phyloP scores from a whole-genome alignment of 2,113 vertebrate species.

The Pseudopipra pipra region DNA sequence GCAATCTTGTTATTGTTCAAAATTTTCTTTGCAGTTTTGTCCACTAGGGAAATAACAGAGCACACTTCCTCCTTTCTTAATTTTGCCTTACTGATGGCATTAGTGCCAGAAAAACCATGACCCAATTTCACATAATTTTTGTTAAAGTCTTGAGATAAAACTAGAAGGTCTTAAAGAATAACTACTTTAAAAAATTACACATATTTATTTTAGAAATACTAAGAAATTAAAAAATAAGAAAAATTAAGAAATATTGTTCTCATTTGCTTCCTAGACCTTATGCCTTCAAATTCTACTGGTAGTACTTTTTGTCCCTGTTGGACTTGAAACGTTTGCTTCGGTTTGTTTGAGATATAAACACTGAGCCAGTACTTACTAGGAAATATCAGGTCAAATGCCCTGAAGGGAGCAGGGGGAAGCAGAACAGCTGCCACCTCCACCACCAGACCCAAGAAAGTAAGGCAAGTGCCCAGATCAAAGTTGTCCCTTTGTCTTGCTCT shows the following conservation, averaged over 20 bases:
- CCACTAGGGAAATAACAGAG: not conserved
- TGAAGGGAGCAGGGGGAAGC: not conserved
- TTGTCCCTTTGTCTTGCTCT: not conserved
- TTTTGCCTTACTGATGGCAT: not conserved
- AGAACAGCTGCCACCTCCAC: not conserved
- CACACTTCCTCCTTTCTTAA: not conserved
- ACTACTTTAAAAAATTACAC: not conserved
- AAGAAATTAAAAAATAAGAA: not conserved
- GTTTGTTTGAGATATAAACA: not conserved
- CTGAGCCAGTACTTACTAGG: not conserved
- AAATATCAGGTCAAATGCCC: not conserved
- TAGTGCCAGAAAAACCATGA: not conserved
- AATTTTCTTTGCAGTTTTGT: not conserved
- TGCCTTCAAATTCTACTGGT: not conserved
- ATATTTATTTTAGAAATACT: not conserved
- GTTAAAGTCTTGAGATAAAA: not conserved
- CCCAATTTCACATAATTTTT: not conserved
- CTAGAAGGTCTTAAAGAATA: not conserved
- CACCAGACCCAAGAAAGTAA: not conserved
- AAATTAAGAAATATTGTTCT: not conserved
- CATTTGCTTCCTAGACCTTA: not conserved
- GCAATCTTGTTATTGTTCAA: not conserved
- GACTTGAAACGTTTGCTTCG: not conserved
- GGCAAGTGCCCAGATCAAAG: rapidly evolving
- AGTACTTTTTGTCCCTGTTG: not conserved